Evolutionary conservation across 2,797 vertebrate species (phyloP).

Genomic region (Sarcophilus harrisii): DNA sequence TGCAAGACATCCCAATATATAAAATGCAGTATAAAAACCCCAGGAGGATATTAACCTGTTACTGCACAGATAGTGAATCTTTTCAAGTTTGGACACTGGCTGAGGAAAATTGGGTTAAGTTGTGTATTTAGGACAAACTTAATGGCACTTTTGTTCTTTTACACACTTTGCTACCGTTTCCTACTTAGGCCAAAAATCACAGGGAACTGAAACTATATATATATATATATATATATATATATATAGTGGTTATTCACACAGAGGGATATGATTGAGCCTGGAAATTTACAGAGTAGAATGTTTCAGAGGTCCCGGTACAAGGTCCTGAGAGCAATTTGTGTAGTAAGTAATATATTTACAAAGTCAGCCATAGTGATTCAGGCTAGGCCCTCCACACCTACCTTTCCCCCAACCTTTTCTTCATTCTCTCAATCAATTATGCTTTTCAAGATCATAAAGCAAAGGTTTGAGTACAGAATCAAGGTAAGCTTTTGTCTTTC

Average conservation of each 20-base stretch:
- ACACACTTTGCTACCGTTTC: neutral
- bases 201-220: neutral
- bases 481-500: neutral
- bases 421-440: neutral
- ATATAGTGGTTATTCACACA: neutral
- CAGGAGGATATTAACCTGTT: neutral
- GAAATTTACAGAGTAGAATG: neutral
- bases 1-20: neutral
- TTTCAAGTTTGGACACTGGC: neutral
- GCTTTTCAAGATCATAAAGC: neutral
- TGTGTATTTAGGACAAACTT: neutral
- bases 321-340: neutral
- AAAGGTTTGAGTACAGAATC: neutral
- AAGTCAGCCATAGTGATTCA: neutral
- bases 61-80: neutral
- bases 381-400: neutral
- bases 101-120: neutral
- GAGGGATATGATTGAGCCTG: neutral
- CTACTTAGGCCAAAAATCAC: neutral
- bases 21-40: neutral
- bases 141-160: neutral
- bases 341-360: neutral
- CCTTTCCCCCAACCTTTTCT: neutral
- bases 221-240: neutral
- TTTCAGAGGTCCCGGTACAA: neutral